Percentiles rank a stretch among this genome's conserved stretches.
These are phyloP conservation scores for Xestobium rufovillosum DNA, from an alignment of 2,888 invertebrate genomes.

Conservation along the genomic window DNA sequence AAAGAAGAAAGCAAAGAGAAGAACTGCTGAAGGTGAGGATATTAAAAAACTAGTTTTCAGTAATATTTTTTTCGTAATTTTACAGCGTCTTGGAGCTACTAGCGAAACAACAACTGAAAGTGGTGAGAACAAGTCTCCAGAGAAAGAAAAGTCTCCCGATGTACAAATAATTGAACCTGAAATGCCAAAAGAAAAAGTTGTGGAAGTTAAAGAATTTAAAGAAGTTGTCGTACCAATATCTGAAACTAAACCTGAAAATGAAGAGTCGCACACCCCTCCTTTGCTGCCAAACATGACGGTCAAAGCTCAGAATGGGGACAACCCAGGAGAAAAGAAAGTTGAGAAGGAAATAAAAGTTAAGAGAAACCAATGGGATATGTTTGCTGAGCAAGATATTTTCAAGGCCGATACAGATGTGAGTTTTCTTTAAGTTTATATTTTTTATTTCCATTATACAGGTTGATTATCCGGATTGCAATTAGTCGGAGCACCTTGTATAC, in stretches of 20 bases:
- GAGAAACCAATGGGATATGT: slow-evolving; percentile 79
- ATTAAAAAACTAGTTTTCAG: too few relatives aligned
- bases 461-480: not conserved
- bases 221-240: slow-evolving; percentile 7
- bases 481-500: too few relatives aligned
- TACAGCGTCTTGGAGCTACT: slow-evolving; percentile 2
- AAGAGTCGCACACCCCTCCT: slow-evolving; percentile 41
- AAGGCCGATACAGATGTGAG: slow-evolving; percentile 38
- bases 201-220: slow-evolving; percentile 6
- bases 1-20: slow-evolving; percentile 78
- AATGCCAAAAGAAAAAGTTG: not conserved
- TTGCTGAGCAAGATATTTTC: slow-evolving; percentile 86
- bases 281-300: slow-evolving; percentile 39
- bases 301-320: slow-evolving; percentile 30
- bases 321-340: slow-evolving; percentile 32
- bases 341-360: slow-evolving; percentile 41
- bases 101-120: too few relatives aligned
- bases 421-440: slow-evolving; percentile 17
- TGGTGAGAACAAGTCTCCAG: too few relatives aligned
- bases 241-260: slow-evolving; percentile 21
- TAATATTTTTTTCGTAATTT: too few relatives aligned
- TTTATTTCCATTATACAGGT: not conserved
- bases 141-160: slow-evolving; percentile 21
- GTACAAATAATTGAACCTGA: slow-evolving; percentile 33
- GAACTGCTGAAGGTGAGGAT: slow-evolving; percentile 71